These are phyloP conservation scores for Polietes domitor DNA, from an alignment of 2,888 invertebrate genomes.

Conservation along the genomic window DNA sequence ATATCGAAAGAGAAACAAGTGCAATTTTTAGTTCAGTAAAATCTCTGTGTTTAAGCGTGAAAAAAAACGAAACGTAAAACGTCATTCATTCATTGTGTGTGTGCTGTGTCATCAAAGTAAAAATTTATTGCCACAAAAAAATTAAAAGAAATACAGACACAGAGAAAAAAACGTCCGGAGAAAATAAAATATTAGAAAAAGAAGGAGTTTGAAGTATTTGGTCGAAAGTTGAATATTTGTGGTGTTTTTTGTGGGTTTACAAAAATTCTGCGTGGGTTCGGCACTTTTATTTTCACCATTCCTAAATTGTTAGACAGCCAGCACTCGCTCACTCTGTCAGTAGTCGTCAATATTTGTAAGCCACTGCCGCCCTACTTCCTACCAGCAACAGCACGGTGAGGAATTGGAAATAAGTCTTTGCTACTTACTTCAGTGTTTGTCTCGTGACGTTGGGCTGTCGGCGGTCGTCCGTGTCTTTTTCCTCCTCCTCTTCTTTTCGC, in stretches of 20 bases:
- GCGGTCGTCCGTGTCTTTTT: neutral
- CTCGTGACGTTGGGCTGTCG: constrained; percentile 37
- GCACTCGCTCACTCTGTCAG: neutral
- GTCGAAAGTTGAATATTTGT: constrained; percentile 29
- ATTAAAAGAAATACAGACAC: constrained; percentile 17
- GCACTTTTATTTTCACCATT: neutral
- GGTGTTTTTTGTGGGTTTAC: neutral
- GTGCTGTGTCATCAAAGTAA: constrained; percentile 66
- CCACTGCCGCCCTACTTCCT: constrained; percentile 17
- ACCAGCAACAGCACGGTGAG: neutral
- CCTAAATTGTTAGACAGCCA: neutral
- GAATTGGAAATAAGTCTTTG: constrained; percentile 15
- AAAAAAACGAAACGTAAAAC: constrained; percentile 44
- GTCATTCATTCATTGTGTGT: constrained; percentile 51
- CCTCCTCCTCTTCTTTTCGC: constrained; percentile 4
- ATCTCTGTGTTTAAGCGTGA: constrained; percentile 33
- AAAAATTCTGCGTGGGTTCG: constrained; percentile 18
- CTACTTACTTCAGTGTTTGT: constrained; percentile 28
- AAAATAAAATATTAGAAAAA: constrained; percentile 4
- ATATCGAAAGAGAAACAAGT: constrained; percentile 44
- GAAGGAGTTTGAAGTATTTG: neutral
- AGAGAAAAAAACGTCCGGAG: neutral
- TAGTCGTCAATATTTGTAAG: too few species aligned
- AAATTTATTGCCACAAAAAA: constrained; percentile 47
- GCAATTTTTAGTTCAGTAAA: constrained; percentile 48